Base-by-base conservation (phyloP, 2,888 invertebrate genomes). In the Mayetiola destructor region DNA sequence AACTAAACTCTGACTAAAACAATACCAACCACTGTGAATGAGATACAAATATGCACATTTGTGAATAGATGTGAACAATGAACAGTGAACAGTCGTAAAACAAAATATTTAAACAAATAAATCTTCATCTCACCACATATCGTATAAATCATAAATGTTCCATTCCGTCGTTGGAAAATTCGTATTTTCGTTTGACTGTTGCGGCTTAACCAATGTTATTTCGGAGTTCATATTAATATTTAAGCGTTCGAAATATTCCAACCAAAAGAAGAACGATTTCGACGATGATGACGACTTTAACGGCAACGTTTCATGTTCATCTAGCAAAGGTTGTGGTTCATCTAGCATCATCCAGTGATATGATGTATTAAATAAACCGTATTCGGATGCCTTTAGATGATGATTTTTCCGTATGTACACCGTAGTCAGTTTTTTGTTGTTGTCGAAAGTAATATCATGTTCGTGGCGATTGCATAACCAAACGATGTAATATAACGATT, bases 341-440 rank as follows among this genome's bases (percentile, higher is more conserved):
- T 53, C 69, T 64, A 72, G 68, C 68, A 72, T 64, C 64, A 72
- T 65, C 72, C 71, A 72, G 64, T 72, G 72, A 69, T 69, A 70
- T 64, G 69, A 67, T 63, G 67, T 66, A 65, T 68, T 71, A 64
- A 71, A 70, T 62, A 71, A 65, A 64, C 66, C 67, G 66, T 67
- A 67, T 62, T 66, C 63, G 62, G 72, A 72, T 64, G 70, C 71
- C 72, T 71, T 40, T 10, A n/a, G 37, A n/a, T 18, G 27, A 6
- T 21, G 27, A n/a, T 48, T 48, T 20, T 40, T 40, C 23, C 12
- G 16, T 16, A 8, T 20, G 18, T 16, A 6, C 4, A 23, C 23
- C n/a, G 14, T 23, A 27, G 48, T 48, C 27, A 27, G 48, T 27
- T 48, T 48, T 23, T 48, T 48, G 14, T 48, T 16, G 48, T 48